Conservation (phyloP, 92 coral and sea anemone species). For the Pocillopora meandrina region DNA sequence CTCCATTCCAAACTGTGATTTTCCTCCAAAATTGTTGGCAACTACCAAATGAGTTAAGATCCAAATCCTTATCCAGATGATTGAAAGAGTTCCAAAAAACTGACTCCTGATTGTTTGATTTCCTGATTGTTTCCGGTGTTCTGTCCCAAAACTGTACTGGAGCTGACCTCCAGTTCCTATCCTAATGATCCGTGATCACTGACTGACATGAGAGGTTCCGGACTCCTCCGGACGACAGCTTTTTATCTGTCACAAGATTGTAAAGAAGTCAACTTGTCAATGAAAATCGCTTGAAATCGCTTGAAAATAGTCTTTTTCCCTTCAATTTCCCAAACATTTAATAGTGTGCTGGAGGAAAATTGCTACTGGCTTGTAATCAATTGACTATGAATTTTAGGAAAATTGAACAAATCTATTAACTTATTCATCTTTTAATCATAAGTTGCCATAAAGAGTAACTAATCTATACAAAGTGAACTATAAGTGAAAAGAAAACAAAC, state of each 20-base stretch:
- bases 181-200: conserved; percentile 47
- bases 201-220: conserved; percentile 50
- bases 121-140: conserved; percentile 37
- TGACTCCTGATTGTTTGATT: conserved; percentile 38
- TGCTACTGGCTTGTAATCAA: background rate
- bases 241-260: conserved; percentile 47
- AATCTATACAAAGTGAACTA: background rate
- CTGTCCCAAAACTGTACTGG: conserved; percentile 52
- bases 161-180: conserved; percentile 51
- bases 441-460: background rate
- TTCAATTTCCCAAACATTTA: background rate
- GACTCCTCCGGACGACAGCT: conserved; percentile 45
- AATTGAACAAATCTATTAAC: background rate
- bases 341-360: background rate
- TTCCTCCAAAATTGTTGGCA: conserved; percentile 52
- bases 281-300: background rate
- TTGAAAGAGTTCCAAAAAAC: conserved; percentile 27
- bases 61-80: conserved; percentile 42
- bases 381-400: background rate
- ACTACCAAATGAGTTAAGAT: conserved; percentile 33
- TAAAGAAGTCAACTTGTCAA: conserved; percentile 49
- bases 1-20: conserved; percentile 48
- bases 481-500: conserved; percentile 1
- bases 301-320: background rate
- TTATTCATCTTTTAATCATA: conserved; percentile 9